phyloP scores from a whole-genome alignment of 1,140 invertebrate genomes.

The Spodoptera frugiperda region DNA sequence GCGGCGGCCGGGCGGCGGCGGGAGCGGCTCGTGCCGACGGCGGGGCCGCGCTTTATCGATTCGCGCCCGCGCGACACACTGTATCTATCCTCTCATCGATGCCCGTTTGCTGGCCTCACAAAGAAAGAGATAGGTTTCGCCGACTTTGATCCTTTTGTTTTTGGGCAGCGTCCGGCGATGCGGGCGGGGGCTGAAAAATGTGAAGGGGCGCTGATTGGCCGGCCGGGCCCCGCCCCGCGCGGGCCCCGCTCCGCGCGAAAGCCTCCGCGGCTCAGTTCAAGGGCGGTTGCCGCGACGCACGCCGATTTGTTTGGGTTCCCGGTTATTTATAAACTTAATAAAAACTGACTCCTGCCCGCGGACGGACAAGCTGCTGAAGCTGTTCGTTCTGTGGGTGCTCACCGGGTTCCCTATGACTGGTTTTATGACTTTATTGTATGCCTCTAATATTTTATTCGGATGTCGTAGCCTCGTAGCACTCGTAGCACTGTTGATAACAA shows the following conservation, averaged over 20 bases:
- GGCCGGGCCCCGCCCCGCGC: conserved; percentile 71
- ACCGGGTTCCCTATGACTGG: not conserved
- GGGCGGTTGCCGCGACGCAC: conserved; percentile 75
- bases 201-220: conserved; percentile 85
- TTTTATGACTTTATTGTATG: not conserved
- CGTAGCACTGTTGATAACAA: not conserved
- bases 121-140: conserved; percentile 86
- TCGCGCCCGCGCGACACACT: conserved; percentile 83
- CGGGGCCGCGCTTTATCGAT: conserved; percentile 72
- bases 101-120: conserved; percentile 82
- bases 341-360: conserved; percentile 21
- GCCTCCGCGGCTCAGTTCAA: conserved; percentile 79
- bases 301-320: conserved; percentile 77
- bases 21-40: conserved; percentile 54
- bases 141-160: conserved; percentile 86
- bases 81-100: conserved; percentile 85
- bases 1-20: conserved; percentile 48
- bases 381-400: not conserved
- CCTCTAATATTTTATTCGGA: not conserved
- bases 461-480: not conserved
- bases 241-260: conserved; percentile 65
- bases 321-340: conserved; percentile 70
- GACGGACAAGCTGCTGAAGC: conserved; percentile 2
- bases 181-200: conserved; percentile 83
- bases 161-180: conserved; percentile 84